Evolutionary conservation across 2,888 invertebrate genomes (phyloP), one percentile per base, ranked within the genome.

Genomic region (Pterostichus madidus): DNA sequence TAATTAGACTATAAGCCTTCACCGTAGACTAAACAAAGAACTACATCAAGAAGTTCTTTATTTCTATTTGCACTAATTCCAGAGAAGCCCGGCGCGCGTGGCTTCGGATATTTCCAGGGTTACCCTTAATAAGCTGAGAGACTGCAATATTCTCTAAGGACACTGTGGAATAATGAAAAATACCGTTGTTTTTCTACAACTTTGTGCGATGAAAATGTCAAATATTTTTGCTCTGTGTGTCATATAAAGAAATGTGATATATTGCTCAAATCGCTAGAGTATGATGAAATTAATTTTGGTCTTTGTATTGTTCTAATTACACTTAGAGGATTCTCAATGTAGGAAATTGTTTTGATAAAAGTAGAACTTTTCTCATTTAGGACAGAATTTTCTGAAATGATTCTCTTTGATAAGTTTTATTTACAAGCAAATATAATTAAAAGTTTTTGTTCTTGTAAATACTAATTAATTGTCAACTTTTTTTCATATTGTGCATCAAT

Each of bases 11-110:
- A 31, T 75, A 52, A 75, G 75, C 52, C 75, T 52, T 75, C 49
- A 52, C 49, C 64, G 64, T 59, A 64, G 32, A 64, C 64, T 32
- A 64, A 31, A 64, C 64, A 64, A 64, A 64, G 32, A 52, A 75
- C 32, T 31, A 52, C 32, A 49, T 75, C 8, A 56, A 32, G 17
- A 56, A 56, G 56, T 56, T 56, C 77, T 77, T 75, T 71, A 71
- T 71, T 77, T 56, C 77, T 39, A 77, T 77, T 77, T 77, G 77
- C 39, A 39, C 77, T 56, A 77, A 77, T 77, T 75, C 75, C 75
- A 31, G 24, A 31, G 24, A 59, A 59, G 64, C 64, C 64, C 7
- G 59, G 8, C 17, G 59, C 31, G 17, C 59, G 31, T 6, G n/a
- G 59, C 15, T 5, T 5, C 1, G 35, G 31, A n/a, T 8, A 35